Conservation (phyloP, 2,113 vertebrate species). For the Catharus bicknelli region DNA sequence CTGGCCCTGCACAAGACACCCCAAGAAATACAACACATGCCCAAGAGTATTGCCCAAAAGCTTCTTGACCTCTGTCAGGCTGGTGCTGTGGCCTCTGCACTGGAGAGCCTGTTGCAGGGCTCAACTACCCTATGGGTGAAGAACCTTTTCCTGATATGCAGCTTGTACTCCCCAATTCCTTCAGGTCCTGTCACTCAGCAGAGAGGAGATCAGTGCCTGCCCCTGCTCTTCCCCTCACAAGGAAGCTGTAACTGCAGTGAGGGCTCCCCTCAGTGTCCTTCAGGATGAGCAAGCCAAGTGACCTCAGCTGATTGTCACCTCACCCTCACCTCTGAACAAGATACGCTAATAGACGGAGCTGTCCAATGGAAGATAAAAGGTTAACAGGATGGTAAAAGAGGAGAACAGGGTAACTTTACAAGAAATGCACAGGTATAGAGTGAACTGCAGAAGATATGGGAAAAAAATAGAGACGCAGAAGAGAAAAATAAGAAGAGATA, state of each 20-base stretch:
- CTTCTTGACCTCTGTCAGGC: neutral
- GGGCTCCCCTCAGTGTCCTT: neutral
- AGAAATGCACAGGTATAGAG: neutral
- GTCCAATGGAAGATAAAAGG: neutral
- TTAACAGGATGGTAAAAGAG: neutral
- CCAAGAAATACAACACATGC: neutral
- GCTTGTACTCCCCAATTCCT: rapidly evolving
- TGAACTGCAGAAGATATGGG: neutral
- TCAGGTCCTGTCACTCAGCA: no score
- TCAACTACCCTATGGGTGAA: neutral
- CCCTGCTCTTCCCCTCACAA: rapidly evolving
- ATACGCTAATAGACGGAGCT: neutral
- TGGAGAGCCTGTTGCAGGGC: neutral
- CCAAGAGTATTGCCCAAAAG: neutral
- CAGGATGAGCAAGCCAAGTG: neutral
- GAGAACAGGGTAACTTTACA: neutral
- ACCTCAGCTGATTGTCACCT: neutral
- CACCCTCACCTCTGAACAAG: no score
- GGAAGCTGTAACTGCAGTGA: neutral
- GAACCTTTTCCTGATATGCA: rapidly evolving
- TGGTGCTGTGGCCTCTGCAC: neutral
- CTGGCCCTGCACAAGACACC: neutral
- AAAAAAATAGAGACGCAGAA: neutral
- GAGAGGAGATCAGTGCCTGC: neutral
- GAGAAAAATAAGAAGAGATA: neutral